Evolutionary conservation across 1,140 invertebrate genomes (phyloP).

Genomic region (Leptinotarsa undecemlineata): DNA sequence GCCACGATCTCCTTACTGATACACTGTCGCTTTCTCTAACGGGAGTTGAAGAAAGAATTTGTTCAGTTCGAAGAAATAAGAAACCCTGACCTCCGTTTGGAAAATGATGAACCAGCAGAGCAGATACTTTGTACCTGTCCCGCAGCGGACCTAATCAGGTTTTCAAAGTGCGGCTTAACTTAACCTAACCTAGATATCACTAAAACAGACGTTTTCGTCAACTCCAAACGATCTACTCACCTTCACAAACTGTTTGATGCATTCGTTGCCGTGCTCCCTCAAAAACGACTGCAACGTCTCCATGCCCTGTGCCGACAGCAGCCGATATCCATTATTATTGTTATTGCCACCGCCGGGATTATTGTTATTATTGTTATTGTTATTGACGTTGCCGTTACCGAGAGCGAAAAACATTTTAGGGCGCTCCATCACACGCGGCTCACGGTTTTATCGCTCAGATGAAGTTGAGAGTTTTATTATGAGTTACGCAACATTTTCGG

Average conservation of each 20-base stretch:
- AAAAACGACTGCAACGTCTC: conserved; percentile 64
- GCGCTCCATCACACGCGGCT: neutral
- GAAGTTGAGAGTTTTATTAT: neutral
- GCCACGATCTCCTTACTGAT: too few relatives aligned
- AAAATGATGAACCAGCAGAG: too few relatives aligned
- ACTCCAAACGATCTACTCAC: conserved; percentile 48
- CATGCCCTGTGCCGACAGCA: conserved; percentile 61
- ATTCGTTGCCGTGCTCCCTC: conserved; percentile 64
- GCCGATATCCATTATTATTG: conserved; percentile 61
- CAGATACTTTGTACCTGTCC: too few relatives aligned
- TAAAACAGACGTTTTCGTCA: too few relatives aligned
- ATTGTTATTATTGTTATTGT: conserved; percentile 48
- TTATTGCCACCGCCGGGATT: conserved; percentile 40
- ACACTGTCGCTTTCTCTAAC: too few relatives aligned
- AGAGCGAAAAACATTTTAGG: conserved; percentile 44
- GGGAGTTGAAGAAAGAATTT: too few relatives aligned
- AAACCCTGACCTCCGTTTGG: too few relatives aligned
- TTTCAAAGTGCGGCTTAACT: too few relatives aligned
- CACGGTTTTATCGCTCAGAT: neutral
- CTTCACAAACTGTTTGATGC: conserved; percentile 66
- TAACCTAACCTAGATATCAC: too few relatives aligned
- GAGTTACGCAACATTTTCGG: neutral
- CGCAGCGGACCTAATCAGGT: too few relatives aligned
- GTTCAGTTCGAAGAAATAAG: too few relatives aligned
- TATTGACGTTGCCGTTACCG: conserved; percentile 54